Evolutionary conservation across 2,888 invertebrate species (phyloP).

Genomic region (Melipona bicolor): DNA sequence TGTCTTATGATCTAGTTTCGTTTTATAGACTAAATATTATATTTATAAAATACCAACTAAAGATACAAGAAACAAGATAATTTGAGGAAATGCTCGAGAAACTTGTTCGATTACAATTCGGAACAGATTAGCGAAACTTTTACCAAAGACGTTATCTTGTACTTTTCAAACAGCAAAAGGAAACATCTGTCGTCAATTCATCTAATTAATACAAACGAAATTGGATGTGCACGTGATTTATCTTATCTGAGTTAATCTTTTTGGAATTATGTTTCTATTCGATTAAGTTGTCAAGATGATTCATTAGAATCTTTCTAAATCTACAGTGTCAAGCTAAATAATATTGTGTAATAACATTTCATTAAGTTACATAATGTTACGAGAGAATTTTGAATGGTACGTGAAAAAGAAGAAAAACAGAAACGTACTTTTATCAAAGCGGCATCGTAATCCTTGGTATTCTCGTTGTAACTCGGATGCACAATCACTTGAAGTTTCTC

Average conservation of each 20-base stretch:
- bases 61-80: too few relatives aligned
- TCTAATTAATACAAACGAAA: background rate
- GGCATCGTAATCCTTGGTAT: slow-evolving; percentile 84
- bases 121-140: too few relatives aligned
- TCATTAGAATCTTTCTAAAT: too few relatives aligned
- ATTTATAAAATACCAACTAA: too few relatives aligned
- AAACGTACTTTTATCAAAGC: slow-evolving; percentile 80
- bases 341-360: too few relatives aligned
- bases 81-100: too few relatives aligned
- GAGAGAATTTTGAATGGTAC: background rate
- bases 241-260: background rate
- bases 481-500: slow-evolving; percentile 75
- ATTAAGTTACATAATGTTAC: too few relatives aligned
- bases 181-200: background rate
- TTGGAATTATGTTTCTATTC: background rate
- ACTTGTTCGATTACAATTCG: too few relatives aligned
- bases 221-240: background rate
- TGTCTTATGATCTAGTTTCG: too few relatives aligned
- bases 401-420: rapidly evolving
- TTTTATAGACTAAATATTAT: too few relatives aligned
- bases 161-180: background rate
- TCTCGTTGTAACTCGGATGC: slow-evolving; percentile 78
- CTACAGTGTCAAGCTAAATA: too few relatives aligned
- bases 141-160: background rate
- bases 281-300: background rate